A percentile compares a stretch with the other conserved stretches of the same genome.
Conservation (phyloP, 2,113 vertebrate species). For the Neotoma lepida region DNA sequence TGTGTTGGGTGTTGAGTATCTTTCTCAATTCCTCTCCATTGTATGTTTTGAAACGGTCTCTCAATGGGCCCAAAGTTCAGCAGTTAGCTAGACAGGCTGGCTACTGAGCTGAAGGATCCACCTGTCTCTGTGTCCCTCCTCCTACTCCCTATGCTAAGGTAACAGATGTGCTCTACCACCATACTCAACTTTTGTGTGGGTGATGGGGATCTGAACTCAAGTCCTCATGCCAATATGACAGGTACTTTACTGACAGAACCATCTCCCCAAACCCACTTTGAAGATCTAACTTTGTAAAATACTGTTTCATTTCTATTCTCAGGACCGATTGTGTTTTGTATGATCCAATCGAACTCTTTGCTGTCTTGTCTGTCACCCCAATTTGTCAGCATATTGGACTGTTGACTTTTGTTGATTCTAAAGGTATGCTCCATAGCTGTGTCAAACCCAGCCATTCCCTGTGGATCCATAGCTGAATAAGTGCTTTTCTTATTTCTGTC, state of each 20-base stretch:
- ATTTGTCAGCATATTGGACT: not conserved
- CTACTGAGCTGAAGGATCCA: not conserved
- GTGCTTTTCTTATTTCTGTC: slow-evolving; percentile 36
- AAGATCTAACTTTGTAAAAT: slow-evolving; percentile 30
- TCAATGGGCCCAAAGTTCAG: not conserved
- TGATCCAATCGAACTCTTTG: not conserved
- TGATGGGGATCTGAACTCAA: not conserved
- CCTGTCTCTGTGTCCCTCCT: not conserved
- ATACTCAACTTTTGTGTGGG: not conserved
- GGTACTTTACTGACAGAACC: not conserved
- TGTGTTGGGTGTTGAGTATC: not conserved
- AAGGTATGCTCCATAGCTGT: not conserved
- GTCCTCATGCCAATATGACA: not conserved
- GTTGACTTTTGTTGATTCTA: slow-evolving; percentile 44
- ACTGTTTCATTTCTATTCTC: not conserved
- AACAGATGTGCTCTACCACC: not conserved
- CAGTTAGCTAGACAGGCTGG: not conserved
- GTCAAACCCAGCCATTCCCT: not conserved
- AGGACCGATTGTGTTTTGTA: not conserved
- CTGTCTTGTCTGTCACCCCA: not conserved
- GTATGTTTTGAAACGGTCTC: not conserved
- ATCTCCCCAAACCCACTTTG: not conserved
- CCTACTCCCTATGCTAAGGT: not conserved
- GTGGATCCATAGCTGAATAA: not conserved
- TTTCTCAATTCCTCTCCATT: not conserved